phyloP scores from a whole-genome alignment of 2,888 invertebrate species.

The Polydrusus pterygomalis region DNA sequence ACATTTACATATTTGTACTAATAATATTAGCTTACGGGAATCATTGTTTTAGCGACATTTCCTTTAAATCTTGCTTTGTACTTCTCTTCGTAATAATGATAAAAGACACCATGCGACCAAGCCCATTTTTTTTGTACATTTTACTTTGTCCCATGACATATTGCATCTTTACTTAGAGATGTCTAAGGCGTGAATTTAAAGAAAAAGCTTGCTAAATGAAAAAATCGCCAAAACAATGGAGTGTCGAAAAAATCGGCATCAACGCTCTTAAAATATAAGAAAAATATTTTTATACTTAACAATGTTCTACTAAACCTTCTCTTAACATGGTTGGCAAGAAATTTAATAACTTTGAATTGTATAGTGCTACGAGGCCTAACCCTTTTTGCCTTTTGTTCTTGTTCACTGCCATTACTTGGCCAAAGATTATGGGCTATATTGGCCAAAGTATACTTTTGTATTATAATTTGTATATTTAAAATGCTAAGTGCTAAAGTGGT shows the following conservation, averaged over 20 bases:
- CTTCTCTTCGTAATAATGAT: no score
- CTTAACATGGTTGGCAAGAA: conserved; percentile 12
- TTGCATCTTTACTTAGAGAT: no score
- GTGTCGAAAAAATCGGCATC: no score
- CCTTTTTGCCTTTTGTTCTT: conserved; percentile 10
- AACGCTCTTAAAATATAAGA: neutral
- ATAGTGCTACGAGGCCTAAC: conserved; percentile 28
- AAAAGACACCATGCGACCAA: no score
- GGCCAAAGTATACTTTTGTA: neutral
- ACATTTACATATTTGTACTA: conserved; percentile 7
- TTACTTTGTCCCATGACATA: no score
- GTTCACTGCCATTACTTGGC: conserved; percentile 29
- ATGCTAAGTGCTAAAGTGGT: neutral
- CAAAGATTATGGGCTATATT: conserved; percentile 11
- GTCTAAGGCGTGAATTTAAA: no score
- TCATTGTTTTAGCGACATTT: no score
- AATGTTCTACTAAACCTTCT: conserved; percentile 23
- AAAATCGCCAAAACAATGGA: no score
- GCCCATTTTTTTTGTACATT: no score
- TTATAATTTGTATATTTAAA: conserved; percentile 9
- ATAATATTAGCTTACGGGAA: no score
- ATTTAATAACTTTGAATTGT: conserved; percentile 34
- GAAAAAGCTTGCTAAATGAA: no score
- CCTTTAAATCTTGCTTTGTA: no score
- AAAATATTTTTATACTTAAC: conserved; percentile 24